Conservation (phyloP, 2,113 vertebrate genomes). For the Phrynosoma blainvillii region DNA sequence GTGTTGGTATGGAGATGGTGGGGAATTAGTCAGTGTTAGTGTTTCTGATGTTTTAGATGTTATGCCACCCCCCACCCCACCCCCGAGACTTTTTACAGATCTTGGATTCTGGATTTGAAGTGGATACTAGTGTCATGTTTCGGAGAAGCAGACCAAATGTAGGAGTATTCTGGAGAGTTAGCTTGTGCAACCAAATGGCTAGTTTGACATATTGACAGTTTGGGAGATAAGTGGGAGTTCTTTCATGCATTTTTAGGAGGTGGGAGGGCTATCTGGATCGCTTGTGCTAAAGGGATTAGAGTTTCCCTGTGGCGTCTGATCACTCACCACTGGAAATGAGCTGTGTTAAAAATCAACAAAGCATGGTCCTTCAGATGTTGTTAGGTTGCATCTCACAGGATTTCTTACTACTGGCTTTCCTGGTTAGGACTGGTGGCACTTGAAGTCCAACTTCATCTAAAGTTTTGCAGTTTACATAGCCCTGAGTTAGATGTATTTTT, state of each 20-base stretch:
- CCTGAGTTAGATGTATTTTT: neutral
- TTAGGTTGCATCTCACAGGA: neutral
- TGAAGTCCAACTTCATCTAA: too few species aligned
- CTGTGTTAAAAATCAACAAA: neutral
- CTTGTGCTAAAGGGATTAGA: neutral
- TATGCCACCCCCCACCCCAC: too few species aligned
- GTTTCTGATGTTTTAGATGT: neutral
- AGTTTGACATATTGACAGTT: neutral
- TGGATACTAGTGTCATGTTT: neutral
- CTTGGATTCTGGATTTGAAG: neutral
- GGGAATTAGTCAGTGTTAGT: neutral
- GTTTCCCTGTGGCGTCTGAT: neutral
- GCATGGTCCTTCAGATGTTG: neutral
- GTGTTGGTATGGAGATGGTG: neutral
- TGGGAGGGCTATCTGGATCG: neutral
- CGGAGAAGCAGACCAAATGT: neutral
- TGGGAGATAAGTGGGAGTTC: neutral
- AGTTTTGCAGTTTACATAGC: neutral
- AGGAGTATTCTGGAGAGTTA: neutral
- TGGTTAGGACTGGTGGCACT: too few species aligned
- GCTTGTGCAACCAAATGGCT: neutral
- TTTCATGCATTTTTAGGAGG: neutral
- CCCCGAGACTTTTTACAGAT: too few species aligned
- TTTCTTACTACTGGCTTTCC: too few species aligned
- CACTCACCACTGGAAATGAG: accelerated